Evolutionary conservation across 2,797 vertebrate genomes (phyloP).

Genomic region (Anomalospiza imberbis): DNA sequence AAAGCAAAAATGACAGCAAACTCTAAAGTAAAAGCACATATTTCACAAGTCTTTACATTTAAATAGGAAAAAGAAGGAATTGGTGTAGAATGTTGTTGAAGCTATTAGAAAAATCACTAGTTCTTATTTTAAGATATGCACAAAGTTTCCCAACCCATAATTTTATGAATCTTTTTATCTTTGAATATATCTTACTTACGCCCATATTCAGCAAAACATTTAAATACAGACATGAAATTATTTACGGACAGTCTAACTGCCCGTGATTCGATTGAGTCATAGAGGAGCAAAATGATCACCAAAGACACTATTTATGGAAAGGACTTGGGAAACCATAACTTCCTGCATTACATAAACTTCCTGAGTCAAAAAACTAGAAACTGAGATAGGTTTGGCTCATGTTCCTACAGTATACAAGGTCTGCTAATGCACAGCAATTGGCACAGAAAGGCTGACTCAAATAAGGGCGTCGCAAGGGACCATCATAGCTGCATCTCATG

Average conservation of each 20-base stretch:
- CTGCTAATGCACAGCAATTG: not conserved
- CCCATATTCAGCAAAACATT: not conserved
- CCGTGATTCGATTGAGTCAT: not conserved
- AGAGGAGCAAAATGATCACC: constrained; percentile 1
- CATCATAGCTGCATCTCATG: not conserved
- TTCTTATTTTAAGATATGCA: not conserved
- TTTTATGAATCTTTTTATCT: not conserved
- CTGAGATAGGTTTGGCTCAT: not conserved
- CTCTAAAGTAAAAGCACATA: not conserved
- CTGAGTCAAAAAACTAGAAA: not conserved
- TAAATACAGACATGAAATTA: not conserved
- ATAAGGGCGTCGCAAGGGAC: not conserved
- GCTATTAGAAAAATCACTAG: not conserved
- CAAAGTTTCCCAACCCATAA: not conserved
- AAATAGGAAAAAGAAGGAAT: not conserved
- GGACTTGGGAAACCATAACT: constrained; percentile 25
- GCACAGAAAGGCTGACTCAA: not conserved
- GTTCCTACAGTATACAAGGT: not conserved
- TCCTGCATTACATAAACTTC: constrained; percentile 43
- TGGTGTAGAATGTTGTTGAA: not conserved
- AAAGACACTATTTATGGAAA: constrained; percentile 37
- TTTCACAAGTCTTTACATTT: not conserved
- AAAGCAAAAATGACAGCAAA: not conserved
- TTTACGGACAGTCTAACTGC: not conserved
- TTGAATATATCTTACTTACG: not conserved